Evolutionary conservation across 2,113 vertebrate species (phyloP), one percentile per base, ranked within the genome.

Genomic region (Climacteris rufus): DNA sequence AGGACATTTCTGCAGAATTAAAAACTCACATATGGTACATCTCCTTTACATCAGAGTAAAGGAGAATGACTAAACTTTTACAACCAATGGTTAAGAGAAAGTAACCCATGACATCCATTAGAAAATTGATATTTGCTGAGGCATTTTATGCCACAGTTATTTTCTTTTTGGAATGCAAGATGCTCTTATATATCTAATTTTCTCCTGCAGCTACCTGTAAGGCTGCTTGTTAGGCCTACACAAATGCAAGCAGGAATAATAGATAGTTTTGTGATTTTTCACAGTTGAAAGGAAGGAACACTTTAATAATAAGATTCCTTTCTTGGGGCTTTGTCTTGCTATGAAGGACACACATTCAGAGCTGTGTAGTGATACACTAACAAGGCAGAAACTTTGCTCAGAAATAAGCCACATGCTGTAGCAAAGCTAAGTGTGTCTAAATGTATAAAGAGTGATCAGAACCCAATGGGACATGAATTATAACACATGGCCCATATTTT

Each of bases 11-110:
- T 94, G 56, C 27, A 39, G 70, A 50, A 68, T 40, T 69, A 61
- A 56, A 68, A 54, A 13, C 13, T 90, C 20, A 10, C 1, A 0
- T 33, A 27, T 16, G 17, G n/a, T 42, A n/a, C n/a, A n/a, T n/a
- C n/a, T n/a, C n/a, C n/a, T n/a, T n/a, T n/a, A n/a, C 47, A 93
- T 27, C 20, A 72, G 44, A 53, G 31, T 69, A 47, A 87, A 82
- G 72, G n/a, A 76, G 40, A 61, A n/a, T 54, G 3, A 82, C 27
- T 85, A 37, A 76, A 56, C 27, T 11, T 65, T 82, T 52, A 44
- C 13, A 64, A 53, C 28, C 27, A 23, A 27, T 22, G 2, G 2
- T 19, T 68, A 83, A 91, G 49, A 85, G 44, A 60, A 56, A 25
- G 31, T 31, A 81, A 80, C 5, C 35, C 24, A 2, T 45, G 33